phyloP scores from a whole-genome alignment of 1,140 invertebrate genomes.

The Sycophaga agraensis region DNA sequence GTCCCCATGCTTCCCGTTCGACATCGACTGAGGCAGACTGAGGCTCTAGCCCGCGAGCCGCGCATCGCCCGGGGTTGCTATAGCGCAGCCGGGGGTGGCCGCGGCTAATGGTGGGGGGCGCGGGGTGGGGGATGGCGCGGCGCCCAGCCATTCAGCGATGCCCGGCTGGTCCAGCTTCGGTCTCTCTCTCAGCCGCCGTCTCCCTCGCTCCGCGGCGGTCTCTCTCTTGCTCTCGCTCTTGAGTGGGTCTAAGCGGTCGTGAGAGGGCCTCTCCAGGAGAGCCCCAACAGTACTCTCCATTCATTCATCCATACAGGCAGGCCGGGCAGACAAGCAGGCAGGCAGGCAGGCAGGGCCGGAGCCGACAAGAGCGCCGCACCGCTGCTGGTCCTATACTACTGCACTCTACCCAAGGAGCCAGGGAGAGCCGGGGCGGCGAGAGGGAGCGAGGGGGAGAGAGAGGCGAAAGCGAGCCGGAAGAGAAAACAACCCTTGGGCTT shows the following conservation, averaged over 20 bases:
- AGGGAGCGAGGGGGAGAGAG: constrained; percentile 13
- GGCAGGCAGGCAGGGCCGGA: constrained; percentile 27
- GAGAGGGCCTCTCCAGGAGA: constrained; percentile 59
- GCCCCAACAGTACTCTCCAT: constrained; percentile 57
- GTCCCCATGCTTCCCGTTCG: too few species aligned
- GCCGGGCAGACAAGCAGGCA: constrained; percentile 25
- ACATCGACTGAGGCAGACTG: too few species aligned
- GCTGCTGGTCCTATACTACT: constrained; percentile 6
- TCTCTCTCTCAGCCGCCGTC: not conserved
- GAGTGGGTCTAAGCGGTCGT: constrained; percentile 59
- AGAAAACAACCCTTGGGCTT: constrained; percentile 17
- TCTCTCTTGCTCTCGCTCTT: too few species aligned
- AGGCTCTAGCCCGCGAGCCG: too few species aligned
- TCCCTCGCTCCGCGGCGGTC: too few species aligned
- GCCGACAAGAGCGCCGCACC: constrained; percentile 12
- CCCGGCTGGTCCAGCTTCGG: not conserved
- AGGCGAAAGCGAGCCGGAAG: not conserved
- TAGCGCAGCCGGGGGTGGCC: not conserved
- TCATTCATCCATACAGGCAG: constrained; percentile 53
- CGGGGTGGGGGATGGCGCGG: not conserved
- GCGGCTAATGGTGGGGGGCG: not conserved
- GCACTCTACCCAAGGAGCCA: too few species aligned
- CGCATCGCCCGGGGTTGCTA: too few species aligned
- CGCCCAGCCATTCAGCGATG: not conserved
- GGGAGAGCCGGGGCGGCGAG: not conserved